Conservation (phyloP, 2,113 vertebrate species). For the Mustela lutreola region DNA sequence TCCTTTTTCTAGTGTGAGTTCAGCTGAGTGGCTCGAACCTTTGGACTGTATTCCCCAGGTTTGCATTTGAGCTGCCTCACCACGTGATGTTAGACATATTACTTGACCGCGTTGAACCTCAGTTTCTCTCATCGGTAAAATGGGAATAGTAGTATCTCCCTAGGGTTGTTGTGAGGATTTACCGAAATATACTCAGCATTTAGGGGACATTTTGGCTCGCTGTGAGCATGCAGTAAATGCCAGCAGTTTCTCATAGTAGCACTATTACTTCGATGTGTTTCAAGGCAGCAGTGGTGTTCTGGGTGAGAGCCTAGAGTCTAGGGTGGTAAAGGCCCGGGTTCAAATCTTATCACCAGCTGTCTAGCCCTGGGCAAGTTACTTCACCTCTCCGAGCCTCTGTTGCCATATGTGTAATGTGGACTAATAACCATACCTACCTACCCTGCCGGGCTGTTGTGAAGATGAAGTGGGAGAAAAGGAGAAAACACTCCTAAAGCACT, state of each 20-base stretch:
- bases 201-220: slow-evolving; percentile 9
- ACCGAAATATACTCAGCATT: slow-evolving; percentile 11
- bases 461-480: not conserved
- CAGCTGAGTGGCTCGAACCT: not conserved
- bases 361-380: not conserved
- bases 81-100: not conserved
- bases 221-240: not conserved
- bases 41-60: not conserved
- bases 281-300: not conserved
- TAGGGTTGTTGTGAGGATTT: slow-evolving; percentile 35
- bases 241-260: not conserved
- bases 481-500: slow-evolving; percentile 11
- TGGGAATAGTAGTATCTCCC: not conserved
- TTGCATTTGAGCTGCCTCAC: slow-evolving; percentile 18
- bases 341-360: not conserved
- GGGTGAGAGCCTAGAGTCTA: not conserved
- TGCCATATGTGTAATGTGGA: slow-evolving; percentile 31
- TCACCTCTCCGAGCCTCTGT: slow-evolving; percentile 19
- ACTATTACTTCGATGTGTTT: not conserved
- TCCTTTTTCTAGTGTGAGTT: slow-evolving; percentile 29
- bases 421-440: not conserved
- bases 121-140: slow-evolving; percentile 47
- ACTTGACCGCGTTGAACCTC: not conserved
- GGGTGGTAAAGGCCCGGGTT: not conserved
- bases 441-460: not conserved